A percentile compares a stretch with the other conserved stretches of the same genome.
Conservation (phyloP, 1,140 invertebrate species). For the Temnothorax nylanderi region DNA sequence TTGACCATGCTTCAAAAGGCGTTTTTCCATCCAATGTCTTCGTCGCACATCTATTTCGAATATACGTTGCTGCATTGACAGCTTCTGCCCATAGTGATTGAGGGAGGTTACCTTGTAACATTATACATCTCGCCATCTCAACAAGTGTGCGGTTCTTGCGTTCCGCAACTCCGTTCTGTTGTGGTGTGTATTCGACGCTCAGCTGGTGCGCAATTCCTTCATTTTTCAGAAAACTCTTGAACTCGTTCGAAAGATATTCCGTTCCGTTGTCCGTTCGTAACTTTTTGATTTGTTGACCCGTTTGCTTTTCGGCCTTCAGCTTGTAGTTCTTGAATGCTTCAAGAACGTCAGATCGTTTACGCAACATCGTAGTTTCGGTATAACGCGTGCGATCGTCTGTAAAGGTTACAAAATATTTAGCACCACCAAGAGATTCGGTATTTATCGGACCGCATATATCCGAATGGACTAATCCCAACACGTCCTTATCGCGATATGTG, state of each 20-base stretch:
- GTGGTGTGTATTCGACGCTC: slow-evolving; percentile 75
- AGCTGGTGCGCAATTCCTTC: neutral
- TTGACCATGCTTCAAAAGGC: slow-evolving; percentile 56
- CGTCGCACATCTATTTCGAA: slow-evolving; percentile 33
- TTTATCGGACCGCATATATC: slow-evolving; percentile 48
- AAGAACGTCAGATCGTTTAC: slow-evolving; percentile 39
- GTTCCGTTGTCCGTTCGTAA: neutral
- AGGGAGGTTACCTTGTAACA: slow-evolving; percentile 6
- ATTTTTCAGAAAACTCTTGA: neutral
- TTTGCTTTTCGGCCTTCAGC: neutral
- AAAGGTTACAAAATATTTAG: slow-evolving; percentile 37
- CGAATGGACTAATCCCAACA: slow-evolving; percentile 9
- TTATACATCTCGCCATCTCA: slow-evolving; percentile 28
- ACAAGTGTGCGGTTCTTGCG: slow-evolving; percentile 78
- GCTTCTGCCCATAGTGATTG: slow-evolving; percentile 33
- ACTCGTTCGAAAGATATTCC: neutral
- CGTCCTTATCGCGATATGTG: neutral
- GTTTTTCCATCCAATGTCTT: slow-evolving; percentile 58
- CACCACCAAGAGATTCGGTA: slow-evolving; percentile 57
- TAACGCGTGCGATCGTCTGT: slow-evolving; percentile 7
- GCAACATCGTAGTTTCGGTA: slow-evolving; percentile 54
- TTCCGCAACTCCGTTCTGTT: slow-evolving; percentile 81
- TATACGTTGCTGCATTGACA: slow-evolving; percentile 1
- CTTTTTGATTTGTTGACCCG: neutral
- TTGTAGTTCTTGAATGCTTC: slow-evolving; percentile 14